Evolutionary conservation across 2,888 invertebrate species (phyloP), one percentile per base, ranked within the genome.

Genomic region (Microplitis manilae): DNA sequence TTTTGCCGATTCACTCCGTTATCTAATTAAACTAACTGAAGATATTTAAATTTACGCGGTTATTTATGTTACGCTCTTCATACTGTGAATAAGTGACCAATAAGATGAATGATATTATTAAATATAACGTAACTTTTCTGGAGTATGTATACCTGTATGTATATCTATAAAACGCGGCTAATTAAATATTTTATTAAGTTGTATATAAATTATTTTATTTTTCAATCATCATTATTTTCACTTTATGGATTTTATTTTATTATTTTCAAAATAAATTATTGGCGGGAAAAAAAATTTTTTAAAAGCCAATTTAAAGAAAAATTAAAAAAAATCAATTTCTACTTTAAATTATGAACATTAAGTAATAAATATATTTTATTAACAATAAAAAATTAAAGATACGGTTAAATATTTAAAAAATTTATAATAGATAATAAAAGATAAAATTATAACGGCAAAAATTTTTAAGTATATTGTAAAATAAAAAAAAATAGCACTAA

Each of bases 1-100:
- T 50, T 65, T 65, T 65, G 65, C 38, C 65, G 30, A 30, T 65
- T 65, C 65, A 65, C 38, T 65, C 65, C 65, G 65, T 65, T 65
- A 65, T 65, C 38, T 65, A 38, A 65, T 65, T 13, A 38, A 65
- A 65, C 38, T 13, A 65, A 50, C 50, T 65, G 65, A 20, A 17
- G 65, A 65, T 65, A 62, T 62, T 17, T 17, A 62, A 20, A 20
- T 65, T 65, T 38, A 65, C 65, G 38, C 30, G 65, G 50, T 50
- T 50, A 50, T 50, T 50, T 50, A 50, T 50, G 50, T 50, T 50
- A 50, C 13, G 50, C 50, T 50, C 30, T 30, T 30, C 2, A 50
- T 50, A 13, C 50, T 50, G 50, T 50, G 50, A 50, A 9, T 50
- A 50, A 50, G 50, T 50, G 50, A 50, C 50, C 50, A 50, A 50